Conservation (phyloP, 2,888 invertebrate species). For the Synanthedon myopaeformis region DNA sequence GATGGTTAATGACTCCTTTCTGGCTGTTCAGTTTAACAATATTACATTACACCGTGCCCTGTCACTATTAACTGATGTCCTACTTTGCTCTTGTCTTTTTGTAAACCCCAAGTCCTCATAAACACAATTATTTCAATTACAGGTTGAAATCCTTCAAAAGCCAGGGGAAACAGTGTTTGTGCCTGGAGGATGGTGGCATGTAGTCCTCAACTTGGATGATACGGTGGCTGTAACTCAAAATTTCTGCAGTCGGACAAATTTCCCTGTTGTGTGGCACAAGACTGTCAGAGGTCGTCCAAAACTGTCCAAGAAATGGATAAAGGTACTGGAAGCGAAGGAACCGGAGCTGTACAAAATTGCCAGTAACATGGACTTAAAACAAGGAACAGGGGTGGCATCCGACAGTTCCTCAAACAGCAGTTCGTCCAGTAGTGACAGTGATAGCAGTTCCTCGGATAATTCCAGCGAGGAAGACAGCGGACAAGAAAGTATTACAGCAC, state of each 20-base stretch:
- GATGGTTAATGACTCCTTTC: no score
- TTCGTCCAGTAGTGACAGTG: conserved; percentile 78
- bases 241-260: conserved; percentile 95
- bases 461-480: conserved; percentile 83
- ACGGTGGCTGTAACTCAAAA: conserved; percentile 99
- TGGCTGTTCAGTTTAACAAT: no score
- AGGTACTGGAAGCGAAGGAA: conserved; percentile 76
- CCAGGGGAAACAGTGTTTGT: conserved; percentile 99
- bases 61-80: no score
- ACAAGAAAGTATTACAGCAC: conserved; percentile 88
- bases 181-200: conserved; percentile 99
- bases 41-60: no score
- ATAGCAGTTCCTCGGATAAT: conserved; percentile 61
- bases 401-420: conserved; percentile 93
- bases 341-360: conserved; percentile 83
- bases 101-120: no score
- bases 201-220: conserved; percentile 95
- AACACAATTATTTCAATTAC: conserved; percentile 14
- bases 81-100: no score
- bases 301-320: conserved; percentile 92
- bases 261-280: conserved; percentile 98
- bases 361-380: conserved; percentile 85
- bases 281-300: conserved; percentile 96
- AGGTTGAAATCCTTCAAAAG: conserved; percentile 93
- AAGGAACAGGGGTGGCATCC: conserved; percentile 91